Conservation (phyloP, 1,140 invertebrate species). For the Drosophila lowei region DNA sequence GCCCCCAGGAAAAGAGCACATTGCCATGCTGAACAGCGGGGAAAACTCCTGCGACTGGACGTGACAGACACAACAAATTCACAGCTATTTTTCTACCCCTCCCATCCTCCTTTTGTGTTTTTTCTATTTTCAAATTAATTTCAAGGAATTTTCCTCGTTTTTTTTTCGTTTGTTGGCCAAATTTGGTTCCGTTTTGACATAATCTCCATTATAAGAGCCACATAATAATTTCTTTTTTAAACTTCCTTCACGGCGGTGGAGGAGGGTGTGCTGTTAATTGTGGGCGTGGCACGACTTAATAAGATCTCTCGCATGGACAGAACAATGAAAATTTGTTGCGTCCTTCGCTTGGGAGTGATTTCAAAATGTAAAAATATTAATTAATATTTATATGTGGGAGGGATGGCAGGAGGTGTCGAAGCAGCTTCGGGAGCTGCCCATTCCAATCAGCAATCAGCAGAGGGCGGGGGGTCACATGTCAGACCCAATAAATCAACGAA, state of each 20-base stretch:
- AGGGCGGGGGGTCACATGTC: slow-evolving; percentile 36
- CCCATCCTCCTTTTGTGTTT: background rate
- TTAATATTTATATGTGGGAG: slow-evolving; percentile 27
- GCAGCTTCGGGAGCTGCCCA: background rate
- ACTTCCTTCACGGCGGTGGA: slow-evolving; percentile 7
- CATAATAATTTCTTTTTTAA: slow-evolving; percentile 44
- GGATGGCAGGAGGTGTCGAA: background rate
- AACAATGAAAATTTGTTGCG: slow-evolving; percentile 22
- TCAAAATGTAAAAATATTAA: slow-evolving; percentile 35
- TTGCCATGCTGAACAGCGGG: slow-evolving; percentile 20
- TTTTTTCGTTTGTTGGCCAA: slow-evolving; percentile 12
- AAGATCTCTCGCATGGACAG: slow-evolving; percentile 35
- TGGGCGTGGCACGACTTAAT: slow-evolving; percentile 64
- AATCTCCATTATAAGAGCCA: slow-evolving; percentile 47
- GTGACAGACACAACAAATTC: slow-evolving; percentile 66
- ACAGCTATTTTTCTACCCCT: slow-evolving; percentile 23
- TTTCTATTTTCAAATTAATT: slow-evolving; percentile 69
- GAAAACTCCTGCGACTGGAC: slow-evolving; percentile 42
- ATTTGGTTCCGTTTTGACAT: slow-evolving; percentile 41
- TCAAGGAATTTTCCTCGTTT: slow-evolving; percentile 37
- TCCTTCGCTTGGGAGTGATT: slow-evolving; percentile 38
- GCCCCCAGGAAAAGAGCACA: slow-evolving; percentile 17
- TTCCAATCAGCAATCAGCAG: slow-evolving; percentile 11
- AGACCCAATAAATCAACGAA: slow-evolving; percentile 59
- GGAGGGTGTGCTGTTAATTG: slow-evolving; percentile 52